These are phyloP conservation scores for Drosophila guanche DNA, from an alignment of 1,140 invertebrate species.

Conservation along the genomic window DNA sequence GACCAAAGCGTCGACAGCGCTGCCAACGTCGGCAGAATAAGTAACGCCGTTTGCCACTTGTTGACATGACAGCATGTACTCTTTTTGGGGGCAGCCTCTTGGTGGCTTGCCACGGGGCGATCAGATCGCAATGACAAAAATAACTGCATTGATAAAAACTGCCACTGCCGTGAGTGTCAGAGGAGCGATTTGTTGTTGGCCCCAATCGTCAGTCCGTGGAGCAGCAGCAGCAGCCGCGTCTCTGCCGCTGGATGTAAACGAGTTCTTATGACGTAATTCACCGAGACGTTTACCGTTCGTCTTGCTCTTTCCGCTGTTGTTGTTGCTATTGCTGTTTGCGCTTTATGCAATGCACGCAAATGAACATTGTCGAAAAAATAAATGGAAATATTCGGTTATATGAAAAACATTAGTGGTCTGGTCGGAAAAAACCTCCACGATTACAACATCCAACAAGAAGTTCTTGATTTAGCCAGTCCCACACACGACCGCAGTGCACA, in stretches of 20 bases:
- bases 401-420: constrained; percentile 19
- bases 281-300: constrained; percentile 36
- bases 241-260: constrained; percentile 60
- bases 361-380: constrained; percentile 47
- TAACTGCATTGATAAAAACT: constrained; percentile 71
- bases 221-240: constrained; percentile 12
- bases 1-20: constrained; percentile 47
- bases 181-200: constrained; percentile 31
- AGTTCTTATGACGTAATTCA: constrained; percentile 76
- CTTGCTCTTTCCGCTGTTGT: too few species aligned
- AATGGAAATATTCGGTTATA: constrained; percentile 49
- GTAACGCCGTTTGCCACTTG: neutral
- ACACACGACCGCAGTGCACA: constrained; percentile 27
- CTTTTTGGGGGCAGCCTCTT: neutral
- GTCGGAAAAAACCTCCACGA: constrained; percentile 24
- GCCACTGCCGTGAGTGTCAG: constrained; percentile 46
- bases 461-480: constrained; percentile 51
- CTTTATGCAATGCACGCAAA: constrained; percentile 66
- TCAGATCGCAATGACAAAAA: constrained; percentile 64
- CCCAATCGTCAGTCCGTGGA: constrained; percentile 54
- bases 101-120: constrained; percentile 11
- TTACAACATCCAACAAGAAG: constrained; percentile 65
- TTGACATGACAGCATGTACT: too few species aligned
- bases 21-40: constrained; percentile 11
- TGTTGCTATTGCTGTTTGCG: constrained; percentile 12